phyloP scores from a whole-genome alignment of 1,140 invertebrate species.

The Nephila pilipes region DNA sequence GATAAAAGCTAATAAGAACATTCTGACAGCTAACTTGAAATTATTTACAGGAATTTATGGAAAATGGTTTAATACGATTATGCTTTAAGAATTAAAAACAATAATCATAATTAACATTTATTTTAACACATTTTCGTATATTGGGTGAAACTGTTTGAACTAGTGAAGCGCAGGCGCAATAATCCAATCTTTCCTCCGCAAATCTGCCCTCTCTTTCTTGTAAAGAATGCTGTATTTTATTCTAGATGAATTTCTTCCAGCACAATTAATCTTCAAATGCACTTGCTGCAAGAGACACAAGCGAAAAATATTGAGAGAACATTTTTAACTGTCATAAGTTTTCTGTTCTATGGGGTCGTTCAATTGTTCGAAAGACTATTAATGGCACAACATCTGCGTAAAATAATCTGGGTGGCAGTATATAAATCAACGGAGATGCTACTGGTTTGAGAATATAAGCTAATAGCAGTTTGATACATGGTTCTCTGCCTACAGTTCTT shows the following conservation, averaged over 20 bases:
- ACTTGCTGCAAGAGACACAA: not conserved
- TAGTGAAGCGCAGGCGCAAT: not conserved
- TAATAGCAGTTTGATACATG: slow-evolving; percentile 31
- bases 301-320: slow-evolving; percentile 25
- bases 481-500: not conserved
- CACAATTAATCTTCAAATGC: slow-evolving; percentile 62
- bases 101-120: too few relatives aligned
- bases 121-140: too few relatives aligned
- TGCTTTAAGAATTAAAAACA: too few relatives aligned
- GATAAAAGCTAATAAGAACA: too few relatives aligned
- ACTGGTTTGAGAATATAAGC: not conserved
- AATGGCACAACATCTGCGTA: slow-evolving; percentile 13
- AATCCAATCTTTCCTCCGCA: not conserved
- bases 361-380: slow-evolving; percentile 50
- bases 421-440: not conserved
- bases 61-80: too few relatives aligned
- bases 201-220: not conserved
- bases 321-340: not conserved
- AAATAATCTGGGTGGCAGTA: slow-evolving; percentile 22
- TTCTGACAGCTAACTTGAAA: too few relatives aligned
- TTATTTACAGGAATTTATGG: too few relatives aligned
- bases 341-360: not conserved
- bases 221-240: not conserved
- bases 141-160: too few relatives aligned
- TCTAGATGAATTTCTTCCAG: not conserved